Evolutionary conservation across 2,888 invertebrate species (phyloP), one percentile per base, ranked within the genome.

Genomic region (Lasioglossum pauxillum): DNA sequence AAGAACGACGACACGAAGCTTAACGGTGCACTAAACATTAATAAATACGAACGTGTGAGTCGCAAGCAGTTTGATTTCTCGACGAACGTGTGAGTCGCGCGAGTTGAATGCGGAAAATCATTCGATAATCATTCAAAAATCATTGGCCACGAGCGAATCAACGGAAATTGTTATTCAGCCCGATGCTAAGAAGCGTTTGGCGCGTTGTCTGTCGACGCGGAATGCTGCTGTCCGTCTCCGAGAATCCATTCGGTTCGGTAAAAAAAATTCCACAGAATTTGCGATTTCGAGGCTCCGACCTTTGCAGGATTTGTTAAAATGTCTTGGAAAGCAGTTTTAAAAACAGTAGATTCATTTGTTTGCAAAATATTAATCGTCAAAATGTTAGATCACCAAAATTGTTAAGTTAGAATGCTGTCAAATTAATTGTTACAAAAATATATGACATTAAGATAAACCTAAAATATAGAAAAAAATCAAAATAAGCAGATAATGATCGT

Each of bases 11-110:
- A 78, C 46, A 72, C 60, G 49, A 69, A 87, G 83, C 81, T 60
- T 49, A 49, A 78, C 64, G 27, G 78, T 88, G 81, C 76, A 57
- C 10, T 75, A 35, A 84, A 57, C n/a, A 78, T 80, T 23, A 80
- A 67, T 78, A 71, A 67, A 69, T 53, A 73, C 16, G 79, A 83
- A 49, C 46, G 49, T 41, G 75, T 75, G 74, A 75, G 27, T 78
- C n/a, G 38, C 78, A 69, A 38, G 27, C 31, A 78, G 71, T 78
- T 35, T 69, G 60, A 31, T 60, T 27, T 23, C 23, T 53, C 53
- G 53, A 31, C 27, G 14, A 60, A 14, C 60, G 60, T 60, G 60
- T 27, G 60, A 60, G 12, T 60, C 16, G 60, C 60, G 27, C 14
- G 14, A 27, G 27, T 27, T 16, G 60, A 27, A 27, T 27, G 27